Evolutionary conservation across 2,797 vertebrate genomes (phyloP), one percentile per base, ranked within the genome.

Genomic region (Diceros bicornis): DNA sequence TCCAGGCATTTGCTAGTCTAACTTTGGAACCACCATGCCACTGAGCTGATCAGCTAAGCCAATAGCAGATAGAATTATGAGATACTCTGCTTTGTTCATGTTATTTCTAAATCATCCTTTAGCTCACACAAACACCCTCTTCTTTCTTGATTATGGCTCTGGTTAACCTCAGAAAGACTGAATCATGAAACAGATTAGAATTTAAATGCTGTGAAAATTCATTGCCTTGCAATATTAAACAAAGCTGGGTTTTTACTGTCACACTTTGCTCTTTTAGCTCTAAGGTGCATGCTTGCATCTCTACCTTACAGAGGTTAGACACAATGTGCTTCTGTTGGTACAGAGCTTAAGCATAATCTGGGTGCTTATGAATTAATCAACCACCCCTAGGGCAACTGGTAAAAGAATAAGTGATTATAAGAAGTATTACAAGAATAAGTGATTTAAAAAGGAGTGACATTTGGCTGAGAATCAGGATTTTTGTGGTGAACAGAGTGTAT

Each of bases 11-110:
- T 97, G 61, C 41, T 72, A 94, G 13, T 84, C 2, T 37, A 79
- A 82, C 71, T 97, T 93, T 96, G 95, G 94, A 92, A 96, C 50
- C 41, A 71, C n/a, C 29, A 82, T 89, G 66, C 1, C 25, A 88
- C 27, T 91, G 92, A 98, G 89, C 27, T 88, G 61, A 94, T 88
- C 13, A 64, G 16, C 62, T 94, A 92, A 97, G 61, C 72, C 59
- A 93, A 52, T 86, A n/a, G 1, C 29, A 44, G 8, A 85, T 29
- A 32, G 2, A 87, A 57, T 50, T 37, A 89, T 52, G 62, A 92
- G 13, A 11, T 32, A 94, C 77, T 66, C 23, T 4, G 11, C 59
- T 92, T 88, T 94, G 16, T n/a, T 78, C 44, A 91, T 57, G 75
- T 97, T 85, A 93, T 72, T 93, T 12, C 7, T 78, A 96, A 85